A percentile compares a stretch with the other conserved stretches of the same genome.
These are phyloP conservation scores for Gulo gulo DNA, from an alignment of 2,113 vertebrate genomes.

Conservation along the genomic window DNA sequence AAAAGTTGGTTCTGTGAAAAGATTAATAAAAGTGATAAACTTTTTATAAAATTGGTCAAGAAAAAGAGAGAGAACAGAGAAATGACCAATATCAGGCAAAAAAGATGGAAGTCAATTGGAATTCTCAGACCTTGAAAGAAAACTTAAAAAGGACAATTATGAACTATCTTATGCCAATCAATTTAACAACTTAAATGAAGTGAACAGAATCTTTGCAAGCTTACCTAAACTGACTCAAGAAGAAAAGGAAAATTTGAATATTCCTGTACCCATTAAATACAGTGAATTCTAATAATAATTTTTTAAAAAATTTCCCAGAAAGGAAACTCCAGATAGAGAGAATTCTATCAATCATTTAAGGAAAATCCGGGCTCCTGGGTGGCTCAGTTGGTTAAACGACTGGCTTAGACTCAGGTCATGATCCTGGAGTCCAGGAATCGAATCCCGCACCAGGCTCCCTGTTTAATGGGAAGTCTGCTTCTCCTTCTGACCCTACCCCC, in stretches of 20 bases:
- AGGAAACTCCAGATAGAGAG: background rate
- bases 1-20: background rate
- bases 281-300: background rate
- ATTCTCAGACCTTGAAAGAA: background rate
- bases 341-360: background rate
- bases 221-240: background rate
- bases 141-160: background rate
- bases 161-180: background rate
- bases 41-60: background rate
- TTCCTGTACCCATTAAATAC: background rate
- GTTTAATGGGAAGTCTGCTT: too few species aligned
- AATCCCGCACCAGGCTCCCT: too few species aligned
- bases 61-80: background rate
- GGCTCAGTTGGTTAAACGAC: background rate
- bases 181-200: background rate
- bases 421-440: too few species aligned
- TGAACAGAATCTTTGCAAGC: background rate
- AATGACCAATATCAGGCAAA: background rate
- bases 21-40: background rate
- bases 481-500: too few species aligned
- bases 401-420: too few species aligned
- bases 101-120: background rate
- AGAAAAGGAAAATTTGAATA: background rate
- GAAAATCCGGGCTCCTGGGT: background rate
- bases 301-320: background rate